These are phyloP conservation scores for Drosophila pseudoananassae DNA, from an alignment of 1,140 invertebrate genomes.

Conservation along the genomic window DNA sequence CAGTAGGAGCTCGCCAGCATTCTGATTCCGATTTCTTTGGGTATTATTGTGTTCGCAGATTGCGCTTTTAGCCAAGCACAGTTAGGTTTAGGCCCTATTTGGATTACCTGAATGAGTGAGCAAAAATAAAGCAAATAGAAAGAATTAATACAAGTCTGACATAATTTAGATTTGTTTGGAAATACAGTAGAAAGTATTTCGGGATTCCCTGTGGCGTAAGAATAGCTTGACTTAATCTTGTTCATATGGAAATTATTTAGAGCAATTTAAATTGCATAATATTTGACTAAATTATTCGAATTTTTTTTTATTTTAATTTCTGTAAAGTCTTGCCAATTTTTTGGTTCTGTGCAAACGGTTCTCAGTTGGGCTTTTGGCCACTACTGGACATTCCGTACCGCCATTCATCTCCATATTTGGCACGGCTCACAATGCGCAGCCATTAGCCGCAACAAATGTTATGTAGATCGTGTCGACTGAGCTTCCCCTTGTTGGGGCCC, in stretches of 20 bases:
- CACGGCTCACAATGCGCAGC: slow-evolving; percentile 45
- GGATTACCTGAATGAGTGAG: slow-evolving; percentile 37
- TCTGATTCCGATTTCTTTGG: slow-evolving; percentile 51
- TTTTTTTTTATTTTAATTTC: background rate
- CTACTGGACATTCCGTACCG: slow-evolving; percentile 27
- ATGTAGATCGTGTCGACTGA: slow-evolving; percentile 71
- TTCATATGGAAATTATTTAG: background rate
- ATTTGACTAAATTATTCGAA: background rate
- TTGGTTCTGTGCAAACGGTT: slow-evolving; percentile 12
- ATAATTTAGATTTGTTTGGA: slow-evolving; percentile 12
- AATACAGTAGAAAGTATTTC: background rate
- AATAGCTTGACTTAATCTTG: background rate
- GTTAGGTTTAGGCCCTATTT: slow-evolving; percentile 51
- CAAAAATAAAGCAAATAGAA: slow-evolving; percentile 8
- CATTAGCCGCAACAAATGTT: slow-evolving; percentile 76
- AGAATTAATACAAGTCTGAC: slow-evolving; percentile 8
- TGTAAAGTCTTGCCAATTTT: background rate
- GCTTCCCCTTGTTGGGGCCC: background rate
- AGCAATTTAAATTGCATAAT: background rate
- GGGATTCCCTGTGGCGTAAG: background rate
- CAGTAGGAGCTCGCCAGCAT: slow-evolving; percentile 37
- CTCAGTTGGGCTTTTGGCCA: slow-evolving; percentile 27
- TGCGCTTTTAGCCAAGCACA: slow-evolving; percentile 50
- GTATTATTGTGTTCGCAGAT: slow-evolving; percentile 35
- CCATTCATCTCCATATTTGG: slow-evolving; percentile 60